Base-by-base conservation (phyloP, 2,888 invertebrate species). In the Pemphredon lugubris region DNA sequence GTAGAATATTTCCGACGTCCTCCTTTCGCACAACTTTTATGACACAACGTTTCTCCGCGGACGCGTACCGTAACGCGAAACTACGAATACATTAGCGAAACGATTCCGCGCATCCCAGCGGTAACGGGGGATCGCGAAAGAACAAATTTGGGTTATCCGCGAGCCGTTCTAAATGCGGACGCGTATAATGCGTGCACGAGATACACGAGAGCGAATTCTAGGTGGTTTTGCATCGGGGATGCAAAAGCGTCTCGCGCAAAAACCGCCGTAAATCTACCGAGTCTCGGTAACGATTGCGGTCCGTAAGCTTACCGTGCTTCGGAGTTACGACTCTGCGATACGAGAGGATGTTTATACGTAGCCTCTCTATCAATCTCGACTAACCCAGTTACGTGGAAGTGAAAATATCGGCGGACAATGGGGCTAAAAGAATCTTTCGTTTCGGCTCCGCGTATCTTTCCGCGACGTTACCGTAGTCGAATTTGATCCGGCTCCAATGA, bases 131-230 rank as follows among this genome's bases (percentile, higher is more conserved):
- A 68, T 50, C 58, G 57, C 32, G 47, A 51, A 51, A 58, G 58
- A 58, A 47, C 34, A 14, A 64, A 69, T 68, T 68, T 47, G 57
- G 57, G 57, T 58, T 57, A 69, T 64, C 68, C 40, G 34, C 2
- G 9, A 11, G 39, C 45, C 9, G 32, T 47, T 37, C 45, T 32
- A 50, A 55, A 50, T 37, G 32, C 53, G 61, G 59, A 34, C 16
- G 20, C 42, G 42, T 55, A n/a, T n/a, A 67, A 67, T 39, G 26
- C 50, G 26, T 9, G 30, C 32, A 54, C 21, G 20, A 53, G 42
- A 53, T 34, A 59, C 32, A 6, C 26, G 16, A 32, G 16, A 20
- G 18, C 26, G 20, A 64, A 57, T 47, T 57, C 64, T 50, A 57
- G n/a, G 47, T 51, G 57, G 51, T 57, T 68, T 64, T 59, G 39